Conservation (phyloP, 2,888 invertebrate species). For the Cyrtodaria siliqua region DNA sequence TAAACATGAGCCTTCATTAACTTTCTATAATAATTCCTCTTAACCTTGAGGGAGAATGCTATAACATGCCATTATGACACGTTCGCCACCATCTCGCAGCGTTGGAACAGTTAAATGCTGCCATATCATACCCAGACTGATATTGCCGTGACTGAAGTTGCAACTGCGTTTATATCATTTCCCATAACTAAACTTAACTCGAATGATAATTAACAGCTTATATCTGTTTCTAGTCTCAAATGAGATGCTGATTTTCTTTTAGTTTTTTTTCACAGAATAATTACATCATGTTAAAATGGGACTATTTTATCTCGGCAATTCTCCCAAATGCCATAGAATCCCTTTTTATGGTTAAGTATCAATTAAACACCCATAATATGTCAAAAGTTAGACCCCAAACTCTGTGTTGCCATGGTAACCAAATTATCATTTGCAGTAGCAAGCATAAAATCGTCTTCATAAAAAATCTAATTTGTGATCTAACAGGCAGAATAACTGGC, state of each 20-base stretch:
- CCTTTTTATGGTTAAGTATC: constrained; percentile 57
- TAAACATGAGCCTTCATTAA: no score
- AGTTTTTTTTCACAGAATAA: constrained; percentile 14
- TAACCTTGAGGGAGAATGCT: no score
- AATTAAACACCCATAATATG: constrained; percentile 65
- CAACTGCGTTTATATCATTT: no score
- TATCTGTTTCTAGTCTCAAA: neutral
- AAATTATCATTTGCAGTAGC: constrained; percentile 63
- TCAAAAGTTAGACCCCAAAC: constrained; percentile 65
- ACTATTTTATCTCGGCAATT: constrained; percentile 43
- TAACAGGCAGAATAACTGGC: no score
- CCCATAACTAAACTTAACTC: no score
- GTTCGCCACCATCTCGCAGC: no score
- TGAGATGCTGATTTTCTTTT: neutral
- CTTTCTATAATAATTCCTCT: no score
- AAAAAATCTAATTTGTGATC: constrained; percentile 66
- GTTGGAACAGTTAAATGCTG: no score
- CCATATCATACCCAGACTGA: no score
- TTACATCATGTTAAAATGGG: constrained; percentile 23
- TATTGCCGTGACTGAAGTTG: no score
- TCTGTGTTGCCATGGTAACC: constrained; percentile 62
- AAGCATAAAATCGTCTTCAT: constrained; percentile 65
- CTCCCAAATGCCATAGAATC: constrained; percentile 35
- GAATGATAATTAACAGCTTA: no score
- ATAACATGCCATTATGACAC: no score